A percentile compares a stretch with the other conserved stretches of the same genome.
These are phyloP conservation scores for Kradibia gibbosae DNA, from an alignment of 1,140 invertebrate species.

Conservation along the genomic window DNA sequence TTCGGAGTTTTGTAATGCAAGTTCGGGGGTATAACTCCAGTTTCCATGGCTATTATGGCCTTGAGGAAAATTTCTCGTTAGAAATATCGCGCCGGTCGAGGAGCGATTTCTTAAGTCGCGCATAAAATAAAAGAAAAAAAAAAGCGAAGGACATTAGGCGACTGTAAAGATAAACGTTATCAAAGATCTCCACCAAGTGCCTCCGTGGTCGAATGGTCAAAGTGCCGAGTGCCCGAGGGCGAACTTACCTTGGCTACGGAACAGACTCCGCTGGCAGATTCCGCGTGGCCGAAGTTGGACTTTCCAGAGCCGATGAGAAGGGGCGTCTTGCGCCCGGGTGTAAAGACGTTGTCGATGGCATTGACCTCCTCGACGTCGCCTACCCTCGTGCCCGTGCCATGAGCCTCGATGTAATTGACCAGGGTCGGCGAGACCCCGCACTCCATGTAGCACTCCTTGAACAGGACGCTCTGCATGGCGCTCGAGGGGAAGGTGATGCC, in stretches of 20 bases:
- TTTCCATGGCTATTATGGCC: conserved; percentile 79
- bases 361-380: conserved; percentile 89
- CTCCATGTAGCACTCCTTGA: conserved; percentile 88
- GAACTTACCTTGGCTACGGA: conserved; percentile 82
- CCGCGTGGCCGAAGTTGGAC: conserved; percentile 92
- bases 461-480: conserved; percentile 82
- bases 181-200: neutral
- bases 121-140: no score
- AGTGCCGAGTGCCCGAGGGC: no score
- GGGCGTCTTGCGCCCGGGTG: conserved; percentile 77
- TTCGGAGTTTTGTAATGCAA: conserved; percentile 80
- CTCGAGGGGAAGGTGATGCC: conserved; percentile 93
- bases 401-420: conserved; percentile 89
- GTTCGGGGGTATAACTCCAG: conserved; percentile 79
- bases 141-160: neutral
- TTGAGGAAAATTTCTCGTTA: conserved; percentile 46
- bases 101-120: no score
- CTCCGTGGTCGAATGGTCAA: neutral
- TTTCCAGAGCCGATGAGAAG: conserved; percentile 90
- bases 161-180: neutral
- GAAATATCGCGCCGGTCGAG: no score
- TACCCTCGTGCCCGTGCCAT: conserved; percentile 86
- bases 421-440: conserved; percentile 80
- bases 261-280: conserved; percentile 88
- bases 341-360: conserved; percentile 86